Evolutionary conservation across 2,113 vertebrate species (phyloP), one percentile per base, ranked within the genome.

Genomic region (Panthera uncia): DNA sequence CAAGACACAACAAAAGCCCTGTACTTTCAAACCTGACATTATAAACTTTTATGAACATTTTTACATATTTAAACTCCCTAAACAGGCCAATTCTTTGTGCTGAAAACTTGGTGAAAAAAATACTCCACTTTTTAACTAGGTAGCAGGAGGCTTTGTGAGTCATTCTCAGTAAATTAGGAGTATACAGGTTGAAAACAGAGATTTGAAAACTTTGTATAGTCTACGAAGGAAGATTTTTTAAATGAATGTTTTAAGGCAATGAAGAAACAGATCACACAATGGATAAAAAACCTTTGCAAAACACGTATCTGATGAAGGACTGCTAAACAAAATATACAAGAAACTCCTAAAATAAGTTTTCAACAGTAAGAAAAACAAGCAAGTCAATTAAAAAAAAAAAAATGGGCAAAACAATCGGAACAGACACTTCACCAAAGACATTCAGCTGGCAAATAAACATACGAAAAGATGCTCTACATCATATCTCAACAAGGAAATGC

Each of bases 1-100:
- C 52, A 71, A 82, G 63, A 68, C n/a, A 91, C 19, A 83, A 52
- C 23, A 85, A 92, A 76, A 55, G 25, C 3, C 19, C 33, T 61
- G 19, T 14, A 13, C 57, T 89, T 92, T 84, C 73, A 94, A 96
- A 80, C 9, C 21, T 66, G 48, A 94, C 23, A 55, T 71, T 84
- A 66, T 84, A 66, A 76, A 88, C 7, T 71, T 74, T 71, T 14
- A 90, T 1, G 18, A 80, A 92, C 25, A 36, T 23, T 80, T 80
- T 85, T 45, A 66, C 23, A 91, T 45, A 95, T 16, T 57, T 96
- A 57, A 95, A 78, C 7, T 97, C 74, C 41, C 7, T 5, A 95
- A 25, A 61, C 14, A 63, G 29, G 21, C 48, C 66, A 90, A 83
- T 76, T 91, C 15, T 45, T 69, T 73, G 27, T 63, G 52, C 7